Evolutionary conservation across 1,140 invertebrate genomes (phyloP), one percentile per base, ranked within the genome.

Genomic region (Anthonomus grandis): DNA sequence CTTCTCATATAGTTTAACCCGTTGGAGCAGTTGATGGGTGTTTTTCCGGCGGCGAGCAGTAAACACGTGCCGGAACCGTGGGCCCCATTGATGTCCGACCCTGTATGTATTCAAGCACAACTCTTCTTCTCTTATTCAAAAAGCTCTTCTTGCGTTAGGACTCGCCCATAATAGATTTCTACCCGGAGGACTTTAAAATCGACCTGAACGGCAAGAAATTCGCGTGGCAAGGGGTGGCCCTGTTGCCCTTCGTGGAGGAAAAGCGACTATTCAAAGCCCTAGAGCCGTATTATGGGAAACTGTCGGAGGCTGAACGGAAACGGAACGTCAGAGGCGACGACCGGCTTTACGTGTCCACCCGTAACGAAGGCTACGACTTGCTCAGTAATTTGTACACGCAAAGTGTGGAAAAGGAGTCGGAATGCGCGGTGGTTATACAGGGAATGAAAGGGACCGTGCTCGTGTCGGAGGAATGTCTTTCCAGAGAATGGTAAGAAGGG

Each of bases 201-300:
- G 97, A 99, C 79, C 76, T 99, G 41, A 99, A 99, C 79, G 97
- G 97, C 13, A 99, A 99, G 75, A 98, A 97, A 75, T 98, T 92
- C 78, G 96, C 96, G 45, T 99, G 97, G 97, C 96, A 98, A 79
- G 97, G 97, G 53, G 97, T 99, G 8, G 97, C 97, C 4, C 73
- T 99, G 8, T 75, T 99, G 44, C 97, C 97, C 24, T 99, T 99
- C 79, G 97, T 99, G 0, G 95, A 99, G 70, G 96, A 99, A 76
- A 82, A 81, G 38, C 78, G 96, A 58, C 79, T 99, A 17, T 90
- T 96, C 68, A 87, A 87, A 65, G 92, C 95, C 1, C 75, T 99
- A 15, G 77, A 85, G 59, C 83, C 84, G 3, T 91, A 89, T 64
- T 95, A 97, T 68, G 73, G 81, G 1, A 75, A 83, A 46, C 75